Evolutionary conservation across 2,888 invertebrate genomes (phyloP), one percentile per base, ranked within the genome.

Genomic region (Rapana venosa): DNA sequence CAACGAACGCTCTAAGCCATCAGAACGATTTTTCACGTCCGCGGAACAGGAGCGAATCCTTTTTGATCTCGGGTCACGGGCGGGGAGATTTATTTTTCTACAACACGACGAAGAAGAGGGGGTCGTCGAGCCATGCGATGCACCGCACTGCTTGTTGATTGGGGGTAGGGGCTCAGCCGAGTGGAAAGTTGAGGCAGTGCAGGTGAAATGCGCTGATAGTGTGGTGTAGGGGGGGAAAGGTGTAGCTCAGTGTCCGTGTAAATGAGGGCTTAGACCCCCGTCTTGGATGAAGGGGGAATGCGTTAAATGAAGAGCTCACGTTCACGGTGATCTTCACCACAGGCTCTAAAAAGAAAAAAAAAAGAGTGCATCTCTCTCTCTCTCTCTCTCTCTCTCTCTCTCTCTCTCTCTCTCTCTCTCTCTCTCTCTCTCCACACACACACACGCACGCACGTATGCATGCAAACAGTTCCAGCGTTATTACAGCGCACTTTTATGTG

Each of bases 101-200:
- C 86, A 86, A 86, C 86, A 86, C 61, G 86, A 58, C 86, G 86
- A 66, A 17, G 61, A 66, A 61, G 66, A 61, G 35, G 35, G 66
- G 86, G 61, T 66, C 86, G 86, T 8, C 30, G 86, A 61, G 61
- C 22, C 61, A 32, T 56, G 86, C 58, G 58, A 32, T 86, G 86
- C 86, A 86, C 86, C n/a, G 56, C 86, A 13, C 4, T 47, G 86
- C 66, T 86, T 86, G 86, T 86, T 86, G 86, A 86, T 66, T 61
- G 32, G 58, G 15, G 35, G 30, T 15, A 32, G 22, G 13, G 61
- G 61, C 11, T 22, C 86, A 30, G 32, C 32, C 17, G 35, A 15
- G 30, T 66, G 35, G 86, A 86, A 86, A 86, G 86, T 56, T 86
- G 86, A 86, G 22, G 13, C 20, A 35, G 86, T 86, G 86, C 86